Conservation (phyloP, 2,113 vertebrate species). For the Hepsetus odoe region DNA sequence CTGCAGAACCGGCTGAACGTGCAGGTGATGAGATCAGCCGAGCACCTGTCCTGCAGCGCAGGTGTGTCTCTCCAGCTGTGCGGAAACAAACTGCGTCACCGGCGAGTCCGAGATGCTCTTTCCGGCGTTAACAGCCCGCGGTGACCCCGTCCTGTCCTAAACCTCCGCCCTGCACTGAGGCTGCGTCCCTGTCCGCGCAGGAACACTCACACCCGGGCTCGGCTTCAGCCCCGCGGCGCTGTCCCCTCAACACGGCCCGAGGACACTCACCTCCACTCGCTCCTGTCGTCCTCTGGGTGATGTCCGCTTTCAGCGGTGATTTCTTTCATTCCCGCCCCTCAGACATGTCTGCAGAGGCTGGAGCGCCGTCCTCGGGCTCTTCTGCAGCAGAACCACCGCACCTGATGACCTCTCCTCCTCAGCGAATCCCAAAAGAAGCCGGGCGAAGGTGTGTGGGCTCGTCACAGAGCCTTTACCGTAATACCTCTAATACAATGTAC, state of each 20-base stretch:
- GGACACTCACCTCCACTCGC: background rate
- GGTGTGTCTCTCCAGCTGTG: background rate
- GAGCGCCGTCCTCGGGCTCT: conserved; percentile 9
- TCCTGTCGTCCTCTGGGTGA: background rate
- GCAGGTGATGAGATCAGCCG: too few relatives aligned
- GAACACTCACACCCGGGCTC: too few relatives aligned
- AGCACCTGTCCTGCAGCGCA: background rate
- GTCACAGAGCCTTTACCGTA: conserved; percentile 69
- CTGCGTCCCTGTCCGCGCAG: background rate
- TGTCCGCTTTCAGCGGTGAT: background rate
- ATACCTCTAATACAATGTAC: conserved; percentile 38
- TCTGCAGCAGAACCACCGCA: conserved; percentile 30
- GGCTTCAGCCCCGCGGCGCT: too few relatives aligned
- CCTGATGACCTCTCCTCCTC: conserved; percentile 64
- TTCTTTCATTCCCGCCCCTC: background rate
- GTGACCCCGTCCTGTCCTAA: background rate
- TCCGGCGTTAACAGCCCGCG: background rate
- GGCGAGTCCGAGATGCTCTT: background rate
- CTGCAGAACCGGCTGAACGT: background rate
- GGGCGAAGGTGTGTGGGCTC: conserved; percentile 65
- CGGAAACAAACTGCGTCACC: conserved; percentile 8
- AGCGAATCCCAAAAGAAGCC: conserved; percentile 30
- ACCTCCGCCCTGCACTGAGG: background rate
- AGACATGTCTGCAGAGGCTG: background rate
- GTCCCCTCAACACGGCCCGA: background rate